Evolutionary conservation across 2,888 invertebrate species (phyloP), one percentile per base, ranked within the genome.

Genomic region (Mythimna pallens): DNA sequence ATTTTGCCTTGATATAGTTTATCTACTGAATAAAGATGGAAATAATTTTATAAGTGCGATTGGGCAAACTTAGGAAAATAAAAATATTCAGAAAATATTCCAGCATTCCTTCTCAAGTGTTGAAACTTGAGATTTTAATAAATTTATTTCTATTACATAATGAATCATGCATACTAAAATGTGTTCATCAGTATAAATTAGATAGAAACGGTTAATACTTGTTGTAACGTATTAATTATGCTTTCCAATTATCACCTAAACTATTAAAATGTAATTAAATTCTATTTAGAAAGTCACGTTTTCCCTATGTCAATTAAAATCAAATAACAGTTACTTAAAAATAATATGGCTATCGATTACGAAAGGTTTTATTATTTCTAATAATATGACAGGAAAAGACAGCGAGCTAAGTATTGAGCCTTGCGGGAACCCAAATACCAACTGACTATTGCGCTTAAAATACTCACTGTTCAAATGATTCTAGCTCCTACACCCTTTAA

Each of bases 371-470:
- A 82, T 65, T 65, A 67, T 67, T 70, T 61, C 22, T 61, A 52
- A 62, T 73, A 65, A 52, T 64, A 62, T 59, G 70, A 17, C 70
- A 81, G 89, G 91, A 89, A 92, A 91, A 91, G 86, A 85, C 80
- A 87, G 81, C 75, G 85, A 86, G 50, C 86, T 85, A 58, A 89
- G 72, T 68, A 82, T 83, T 71, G 83, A 89, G 78, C 93, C 92
- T 92, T 93, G 92, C 78, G 77, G 78, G 83, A 88, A 80, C 85
- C 76, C 47, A 79, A 68, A 57, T 50, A 82, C 87, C 80, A 89
- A 86, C 55, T 82, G 85, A 84, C 22, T 50, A 71, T 75, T 86
- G 50, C 78, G 66, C 25, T 64, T 75, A 57, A 64, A 25, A 25
- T 54, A 61, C 1, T 5, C n/a, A 34, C 63, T 17, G 9, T 67